Base-by-base conservation (phyloP, 2,113 vertebrate species). In the Coptodon bakossiorum region DNA sequence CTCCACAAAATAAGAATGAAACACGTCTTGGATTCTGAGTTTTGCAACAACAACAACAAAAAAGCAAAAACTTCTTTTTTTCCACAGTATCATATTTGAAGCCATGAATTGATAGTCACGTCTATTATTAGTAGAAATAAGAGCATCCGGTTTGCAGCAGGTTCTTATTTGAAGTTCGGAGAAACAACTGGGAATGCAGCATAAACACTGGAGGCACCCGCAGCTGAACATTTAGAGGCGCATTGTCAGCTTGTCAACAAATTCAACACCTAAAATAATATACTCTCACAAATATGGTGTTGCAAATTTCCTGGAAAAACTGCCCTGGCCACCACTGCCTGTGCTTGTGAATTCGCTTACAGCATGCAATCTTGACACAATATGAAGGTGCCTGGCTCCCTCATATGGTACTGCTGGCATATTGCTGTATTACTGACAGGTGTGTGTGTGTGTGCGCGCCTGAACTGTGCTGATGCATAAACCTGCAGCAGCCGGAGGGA, bases 401-500 rank as follows among this genome's bases (percentile, higher is more conserved):
- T 92, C 86, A 83, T 86, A 93, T 83, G 88, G 88, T 71, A 84
- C 86, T 89, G 86, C 87, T 86, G 78, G 87, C 81, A 86, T 85
- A 88, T 63, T 79, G 48, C 84, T 88, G 87, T 86, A 85, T 82
- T 88, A 91, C 86, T 89, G 93, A 92, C 90, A 94, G 87, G 92
- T 94, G 86, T 82, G 36, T 80, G 45, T 83, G 57, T 63, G 68
- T 81, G 61, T 59, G 81, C 61, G 86, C 9, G 34, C 31, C 61
- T 66, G 61, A 66, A 66, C 61, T 66, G 61, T 66, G 61, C 84
- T 86, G 88, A 90, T 87, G 91, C 90, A 87, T 93, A 85, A 87
- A 85, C 73, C 81, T 78, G 82, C 84, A 89, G 89, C 86, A 88
- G 89, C 91, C 31, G 5, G 82, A 90, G 81, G 91, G 84, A 85